Evolutionary conservation across 2,797 vertebrate species (phyloP).

Genomic region (Xiphorhynchus erythropygius): DNA sequence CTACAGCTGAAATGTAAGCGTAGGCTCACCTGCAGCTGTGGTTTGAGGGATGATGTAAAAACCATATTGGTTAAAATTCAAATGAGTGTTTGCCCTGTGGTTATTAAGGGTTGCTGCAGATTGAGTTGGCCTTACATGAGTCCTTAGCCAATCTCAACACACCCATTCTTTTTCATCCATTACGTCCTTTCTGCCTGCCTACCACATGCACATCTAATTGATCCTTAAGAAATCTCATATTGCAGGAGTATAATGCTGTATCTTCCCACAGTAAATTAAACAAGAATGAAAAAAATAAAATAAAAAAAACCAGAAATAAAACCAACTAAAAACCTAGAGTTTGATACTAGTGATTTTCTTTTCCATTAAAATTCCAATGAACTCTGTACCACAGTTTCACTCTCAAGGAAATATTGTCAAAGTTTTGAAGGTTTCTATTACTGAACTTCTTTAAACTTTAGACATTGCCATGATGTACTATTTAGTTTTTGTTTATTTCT

Average conservation of each 20-base stretch:
- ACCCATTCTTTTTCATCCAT: not conserved
- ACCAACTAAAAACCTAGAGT: not conserved
- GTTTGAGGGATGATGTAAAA: not conserved
- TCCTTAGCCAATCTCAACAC: not conserved
- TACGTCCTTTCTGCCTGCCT: not conserved
- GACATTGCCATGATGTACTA: not conserved
- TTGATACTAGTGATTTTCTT: not conserved
- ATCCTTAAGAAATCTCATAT: not conserved
- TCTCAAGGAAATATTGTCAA: not conserved
- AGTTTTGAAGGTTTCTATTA: not conserved
- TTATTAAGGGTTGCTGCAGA: not conserved
- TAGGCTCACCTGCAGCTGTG: accelerated
- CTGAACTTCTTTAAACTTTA: not conserved
- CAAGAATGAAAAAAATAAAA: not conserved
- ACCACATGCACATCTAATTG: not conserved
- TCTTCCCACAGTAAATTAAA: not conserved
- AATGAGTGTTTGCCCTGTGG: not conserved
- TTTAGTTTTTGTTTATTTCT: not conserved
- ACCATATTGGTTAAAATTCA: not conserved
- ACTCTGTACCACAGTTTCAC: not conserved
- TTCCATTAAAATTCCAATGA: not conserved
- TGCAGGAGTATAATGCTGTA: not conserved
- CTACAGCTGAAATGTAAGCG: not conserved
- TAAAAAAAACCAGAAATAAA: not conserved
- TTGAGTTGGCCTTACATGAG: accelerated